Conservation (phyloP, 2,113 vertebrate species). For the Toxotes chatareus region DNA sequence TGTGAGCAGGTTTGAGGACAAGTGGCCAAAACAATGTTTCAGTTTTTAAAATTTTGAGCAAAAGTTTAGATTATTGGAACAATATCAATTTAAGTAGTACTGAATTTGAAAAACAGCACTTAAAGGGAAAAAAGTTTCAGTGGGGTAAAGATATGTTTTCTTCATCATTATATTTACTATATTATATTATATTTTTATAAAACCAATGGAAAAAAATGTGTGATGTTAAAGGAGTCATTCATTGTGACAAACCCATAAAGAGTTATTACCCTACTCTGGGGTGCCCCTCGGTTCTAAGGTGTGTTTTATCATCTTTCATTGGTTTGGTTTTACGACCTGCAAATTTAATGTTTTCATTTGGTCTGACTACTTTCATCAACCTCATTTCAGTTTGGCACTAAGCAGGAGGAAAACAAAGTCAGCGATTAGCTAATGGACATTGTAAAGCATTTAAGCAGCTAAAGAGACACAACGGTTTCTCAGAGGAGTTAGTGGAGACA, state of each 20-base stretch:
- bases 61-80: background rate
- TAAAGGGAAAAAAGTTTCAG: background rate
- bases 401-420: background rate
- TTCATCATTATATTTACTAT: background rate
- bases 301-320: background rate
- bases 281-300: background rate
- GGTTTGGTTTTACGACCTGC: too few species aligned
- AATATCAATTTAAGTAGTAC: background rate
- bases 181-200: background rate
- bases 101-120: background rate
- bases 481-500: background rate
- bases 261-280: background rate
- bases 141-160: background rate
- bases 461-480: background rate
- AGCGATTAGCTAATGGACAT: background rate
- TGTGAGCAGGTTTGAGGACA: background rate
- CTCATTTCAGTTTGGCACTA: background rate
- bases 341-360: background rate
- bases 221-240: background rate
- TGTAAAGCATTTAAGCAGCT: background rate
- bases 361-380: background rate
- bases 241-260: background rate
- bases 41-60: background rate
- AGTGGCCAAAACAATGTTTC: background rate
- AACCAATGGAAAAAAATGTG: too few species aligned